A percentile compares a stretch with the other conserved stretches of the same genome.
phyloP scores from a whole-genome alignment of 1,140 invertebrate genomes.

The Caenorhabditis latens region DNA sequence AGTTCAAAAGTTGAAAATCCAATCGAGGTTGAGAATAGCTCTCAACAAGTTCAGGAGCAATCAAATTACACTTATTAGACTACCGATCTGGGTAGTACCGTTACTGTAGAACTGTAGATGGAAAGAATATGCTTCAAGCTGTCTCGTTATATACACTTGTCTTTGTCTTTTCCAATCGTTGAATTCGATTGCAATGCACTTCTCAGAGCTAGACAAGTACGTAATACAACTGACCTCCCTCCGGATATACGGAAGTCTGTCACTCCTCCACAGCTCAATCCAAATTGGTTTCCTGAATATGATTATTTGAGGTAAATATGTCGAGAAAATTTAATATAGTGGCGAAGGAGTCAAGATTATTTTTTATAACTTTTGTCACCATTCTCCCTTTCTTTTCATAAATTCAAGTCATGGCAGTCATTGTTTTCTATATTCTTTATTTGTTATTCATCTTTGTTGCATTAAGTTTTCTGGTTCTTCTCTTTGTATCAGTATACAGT shows the following conservation, averaged over 20 bases:
- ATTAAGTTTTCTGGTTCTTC: neutral
- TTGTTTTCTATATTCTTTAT: slow-evolving; percentile 6
- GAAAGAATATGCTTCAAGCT: too few relatives aligned
- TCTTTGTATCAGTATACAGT: neutral
- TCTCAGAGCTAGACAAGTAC: too few relatives aligned
- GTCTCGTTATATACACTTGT: too few relatives aligned
- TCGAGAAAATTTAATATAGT: neutral
- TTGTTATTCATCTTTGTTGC: neutral
- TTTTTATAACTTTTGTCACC: neutral
- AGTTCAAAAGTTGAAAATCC: too few relatives aligned
- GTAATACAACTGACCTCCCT: too few relatives aligned
- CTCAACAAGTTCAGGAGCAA: too few relatives aligned
- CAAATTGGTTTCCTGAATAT: neutral
- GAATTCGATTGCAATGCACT: too few relatives aligned
- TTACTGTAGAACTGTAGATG: too few relatives aligned
- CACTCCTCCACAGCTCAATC: neutral
- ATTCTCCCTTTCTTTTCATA: neutral
- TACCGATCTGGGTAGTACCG: too few relatives aligned
- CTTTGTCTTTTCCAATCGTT: too few relatives aligned
- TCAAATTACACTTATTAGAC: too few relatives aligned
- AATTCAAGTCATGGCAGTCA: neutral
- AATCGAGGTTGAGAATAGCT: too few relatives aligned
- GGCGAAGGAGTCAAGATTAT: neutral
- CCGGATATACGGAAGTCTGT: neutral
- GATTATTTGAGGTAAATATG: slow-evolving; percentile 18